These are phyloP conservation scores for Ictidomys tridecemlineatus DNA, from an alignment of 2,113 vertebrate species.

Conservation along the genomic window DNA sequence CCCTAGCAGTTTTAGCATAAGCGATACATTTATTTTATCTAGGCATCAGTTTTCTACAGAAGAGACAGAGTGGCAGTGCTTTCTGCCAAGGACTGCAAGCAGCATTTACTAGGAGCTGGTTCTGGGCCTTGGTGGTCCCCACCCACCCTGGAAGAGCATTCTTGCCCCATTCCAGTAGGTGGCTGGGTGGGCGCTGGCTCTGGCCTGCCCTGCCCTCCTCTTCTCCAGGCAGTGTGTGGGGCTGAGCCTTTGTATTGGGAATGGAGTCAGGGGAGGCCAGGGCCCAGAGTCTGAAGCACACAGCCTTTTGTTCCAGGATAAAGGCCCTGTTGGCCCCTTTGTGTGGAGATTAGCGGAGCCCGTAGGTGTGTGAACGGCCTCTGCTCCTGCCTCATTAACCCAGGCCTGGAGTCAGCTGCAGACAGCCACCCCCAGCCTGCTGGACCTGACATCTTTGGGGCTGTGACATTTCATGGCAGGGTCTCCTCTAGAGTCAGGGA, in stretches of 20 bases:
- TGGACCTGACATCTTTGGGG: neutral
- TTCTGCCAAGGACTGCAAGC: neutral
- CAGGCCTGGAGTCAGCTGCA: slow-evolving; percentile 62
- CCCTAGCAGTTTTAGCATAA: neutral
- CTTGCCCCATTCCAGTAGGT: neutral
- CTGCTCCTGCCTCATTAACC: slow-evolving; percentile 70
- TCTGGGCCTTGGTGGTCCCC: neutral
- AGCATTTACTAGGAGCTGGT: neutral
- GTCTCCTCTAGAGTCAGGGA: neutral
- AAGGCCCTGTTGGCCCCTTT: slow-evolving; percentile 87
- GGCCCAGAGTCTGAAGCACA: slow-evolving; percentile 86
- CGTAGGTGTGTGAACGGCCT: slow-evolving; percentile 86
- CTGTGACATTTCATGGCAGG: slow-evolving; percentile 5
- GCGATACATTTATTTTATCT: neutral
- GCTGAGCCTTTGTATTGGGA: slow-evolving; percentile 83
- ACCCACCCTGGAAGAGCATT: neutral
- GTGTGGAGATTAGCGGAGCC: slow-evolving; percentile 88
- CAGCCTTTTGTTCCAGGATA: slow-evolving; percentile 88
- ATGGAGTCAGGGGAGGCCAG: slow-evolving; percentile 87
- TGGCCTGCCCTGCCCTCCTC: slow-evolving; percentile 15
- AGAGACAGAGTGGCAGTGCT: neutral
- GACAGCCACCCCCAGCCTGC: slow-evolving; percentile 14
- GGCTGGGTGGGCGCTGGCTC: neutral
- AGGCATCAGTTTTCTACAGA: neutral
- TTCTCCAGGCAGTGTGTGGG: slow-evolving; percentile 54